Conservation (phyloP, 92 coral and sea anemone species). For the Umimayanthus kanabou region DNA sequence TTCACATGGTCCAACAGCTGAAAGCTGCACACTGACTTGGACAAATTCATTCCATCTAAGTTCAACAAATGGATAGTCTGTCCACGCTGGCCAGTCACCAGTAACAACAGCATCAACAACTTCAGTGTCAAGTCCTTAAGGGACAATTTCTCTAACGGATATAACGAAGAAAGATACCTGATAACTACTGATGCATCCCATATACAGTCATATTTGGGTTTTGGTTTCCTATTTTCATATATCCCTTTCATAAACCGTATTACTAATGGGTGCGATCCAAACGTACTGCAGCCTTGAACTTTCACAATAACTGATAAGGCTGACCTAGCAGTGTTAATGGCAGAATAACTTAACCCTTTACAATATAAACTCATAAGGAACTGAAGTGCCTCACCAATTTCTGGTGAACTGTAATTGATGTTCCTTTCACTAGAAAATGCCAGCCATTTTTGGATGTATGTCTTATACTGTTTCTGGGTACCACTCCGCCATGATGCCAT, state of each 20-base stretch:
- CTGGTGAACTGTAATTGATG: conserved; percentile 45
- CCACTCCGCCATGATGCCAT: conserved; percentile 63
- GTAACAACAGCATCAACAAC: conserved; percentile 50
- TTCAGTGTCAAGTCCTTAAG: too few relatives aligned
- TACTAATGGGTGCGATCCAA: conserved; percentile 55
- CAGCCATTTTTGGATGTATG: conserved; percentile 51
- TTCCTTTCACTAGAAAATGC: neutral
- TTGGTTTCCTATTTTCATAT: conserved; percentile 49
- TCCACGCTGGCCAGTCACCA: too few relatives aligned
- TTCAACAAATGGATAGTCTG: conserved; percentile 24
- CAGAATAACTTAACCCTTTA: neutral
- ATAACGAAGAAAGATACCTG: conserved; percentile 49
- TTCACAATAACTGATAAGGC: conserved; percentile 40
- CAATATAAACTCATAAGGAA: conserved; percentile 53
- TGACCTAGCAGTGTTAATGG: conserved; percentile 61
- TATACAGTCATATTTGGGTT: conserved; percentile 57
- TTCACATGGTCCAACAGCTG: too few relatives aligned
- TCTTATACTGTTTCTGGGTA: conserved; percentile 59
- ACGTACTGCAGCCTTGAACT: too few relatives aligned
- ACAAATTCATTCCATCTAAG: conserved; percentile 56
- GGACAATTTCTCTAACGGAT: conserved; percentile 27
- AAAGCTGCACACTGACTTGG: neutral
- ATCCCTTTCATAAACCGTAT: conserved; percentile 55
- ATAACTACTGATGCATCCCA: conserved; percentile 67
- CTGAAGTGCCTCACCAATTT: conserved; percentile 47